Conservation (phyloP, 1,140 invertebrate genomes). For the Zaprionus ghesquierei region DNA sequence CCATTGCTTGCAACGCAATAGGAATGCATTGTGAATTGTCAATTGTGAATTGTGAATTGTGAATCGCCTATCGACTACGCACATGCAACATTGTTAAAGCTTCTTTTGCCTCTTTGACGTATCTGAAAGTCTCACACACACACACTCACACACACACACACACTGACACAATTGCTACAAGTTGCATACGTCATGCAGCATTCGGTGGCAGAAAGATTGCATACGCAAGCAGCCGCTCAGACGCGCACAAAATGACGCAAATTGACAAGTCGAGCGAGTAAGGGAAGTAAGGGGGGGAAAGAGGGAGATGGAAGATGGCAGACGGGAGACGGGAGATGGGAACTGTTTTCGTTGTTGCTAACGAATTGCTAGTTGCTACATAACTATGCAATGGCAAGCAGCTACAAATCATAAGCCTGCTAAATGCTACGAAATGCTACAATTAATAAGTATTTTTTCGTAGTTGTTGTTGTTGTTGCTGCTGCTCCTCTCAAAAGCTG, state of each 20-base stretch:
- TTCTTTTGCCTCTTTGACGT: neutral
- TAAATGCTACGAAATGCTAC: conserved; percentile 10
- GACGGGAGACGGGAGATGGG: too few species aligned
- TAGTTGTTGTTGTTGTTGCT: neutral
- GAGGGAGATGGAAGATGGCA: too few species aligned
- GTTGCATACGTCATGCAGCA: neutral
- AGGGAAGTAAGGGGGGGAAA: neutral
- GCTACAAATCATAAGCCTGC: conserved; percentile 40
- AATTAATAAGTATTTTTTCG: conserved; percentile 4
- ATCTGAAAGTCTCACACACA: neutral
- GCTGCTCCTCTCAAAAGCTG: conserved; percentile 20
- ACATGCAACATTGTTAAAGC: neutral
- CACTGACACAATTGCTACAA: neutral
- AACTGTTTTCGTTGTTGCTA: neutral
- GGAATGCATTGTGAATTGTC: too few species aligned
- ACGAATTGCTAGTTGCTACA: neutral
- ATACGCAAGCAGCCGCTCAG: neutral
- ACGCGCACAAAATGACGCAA: neutral
- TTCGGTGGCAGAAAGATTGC: neutral
- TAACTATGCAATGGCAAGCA: conserved; percentile 19
- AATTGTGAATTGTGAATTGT: neutral
- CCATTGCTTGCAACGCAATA: too few species aligned
- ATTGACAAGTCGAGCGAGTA: neutral
- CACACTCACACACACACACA: neutral
- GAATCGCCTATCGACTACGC: too few species aligned